Evolutionary conservation across 2,797 vertebrate genomes (phyloP).

Genomic region (Menidia menidia): DNA sequence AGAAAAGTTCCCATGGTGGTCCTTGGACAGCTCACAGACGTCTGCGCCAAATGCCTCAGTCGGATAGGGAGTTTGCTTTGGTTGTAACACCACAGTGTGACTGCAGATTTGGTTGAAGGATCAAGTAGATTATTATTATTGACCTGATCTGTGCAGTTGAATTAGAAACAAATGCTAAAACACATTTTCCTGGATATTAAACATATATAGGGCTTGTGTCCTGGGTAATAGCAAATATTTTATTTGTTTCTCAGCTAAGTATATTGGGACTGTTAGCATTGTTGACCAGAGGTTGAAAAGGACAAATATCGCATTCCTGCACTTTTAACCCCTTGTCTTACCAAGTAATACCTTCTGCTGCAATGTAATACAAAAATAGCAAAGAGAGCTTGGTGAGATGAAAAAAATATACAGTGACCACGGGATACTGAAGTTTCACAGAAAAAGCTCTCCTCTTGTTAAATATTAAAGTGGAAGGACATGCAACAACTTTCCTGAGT

Average conservation of each 20-base stretch:
- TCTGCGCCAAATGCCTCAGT: constrained; percentile 57
- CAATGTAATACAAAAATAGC: constrained; percentile 61
- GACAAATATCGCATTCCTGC: constrained; percentile 15
- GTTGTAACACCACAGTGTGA: constrained; percentile 44
- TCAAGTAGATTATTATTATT: constrained; percentile 6
- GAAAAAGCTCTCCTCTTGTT: constrained; percentile 75
- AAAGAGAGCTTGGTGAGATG: constrained; percentile 24
- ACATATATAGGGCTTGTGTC: neutral
- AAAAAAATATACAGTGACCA: constrained; percentile 46
- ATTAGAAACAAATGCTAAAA: constrained; percentile 3
- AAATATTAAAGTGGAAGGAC: constrained; percentile 82
- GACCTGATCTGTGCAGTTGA: neutral
- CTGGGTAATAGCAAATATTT: neutral
- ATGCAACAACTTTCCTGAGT: constrained; percentile 65
- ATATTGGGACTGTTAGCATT: neutral
- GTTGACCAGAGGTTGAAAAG: neutral
- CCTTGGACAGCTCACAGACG: constrained; percentile 76
- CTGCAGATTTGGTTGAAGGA: constrained; percentile 24
- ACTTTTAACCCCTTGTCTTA: constrained; percentile 39
- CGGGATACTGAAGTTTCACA: constrained; percentile 63
- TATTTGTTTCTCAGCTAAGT: neutral
- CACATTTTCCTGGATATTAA: constrained; percentile 2
- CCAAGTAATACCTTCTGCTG: constrained; percentile 45
- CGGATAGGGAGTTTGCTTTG: constrained; percentile 45
- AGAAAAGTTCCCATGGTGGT: constrained; percentile 90